Base-by-base conservation (phyloP, 2,888 invertebrate species). In the Atherix ibis region DNA sequence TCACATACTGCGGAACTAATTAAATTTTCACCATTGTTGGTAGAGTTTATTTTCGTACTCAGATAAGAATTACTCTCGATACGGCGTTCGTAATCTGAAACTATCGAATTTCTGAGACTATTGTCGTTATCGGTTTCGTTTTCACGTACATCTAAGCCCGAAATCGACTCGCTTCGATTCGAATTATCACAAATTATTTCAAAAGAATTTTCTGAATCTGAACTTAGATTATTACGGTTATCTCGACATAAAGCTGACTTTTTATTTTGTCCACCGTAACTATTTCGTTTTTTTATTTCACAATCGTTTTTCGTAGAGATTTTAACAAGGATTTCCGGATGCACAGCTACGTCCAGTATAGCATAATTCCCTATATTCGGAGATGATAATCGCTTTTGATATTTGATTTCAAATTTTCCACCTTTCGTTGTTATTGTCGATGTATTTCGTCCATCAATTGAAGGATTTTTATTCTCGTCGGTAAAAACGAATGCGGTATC, bases 401-500 rank as follows among this genome's bases (percentile, higher is more conserved):
- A 47, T 19, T 49, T 48, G 5, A 53, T 46, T 40, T 51, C 50
- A 16, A 43, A 27, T 5, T 48, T 40, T 30, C 46, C 46, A 13
- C 49, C 51, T 36, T 47, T 46, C 8, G 47, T 49, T 1, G 49
- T 46, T 4, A 42, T 48, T 34, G 51, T 46, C n/a, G 47, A 38
- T 14, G 26, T 19, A 13, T 26, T n/a, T 18, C 36, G 31, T 22
- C 40, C 35, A 37, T 40, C 16, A 29, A 25, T 25, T 36, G 39
- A 4, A 4, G 52, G 48, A 41, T 51, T 50, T 31, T 51, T 52
- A 39, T 54, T 53, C 34, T 49, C 50, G 34, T 53, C 49, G n/a
- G 54, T 53, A 24, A 54, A 54, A 10, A 53, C 45, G 29, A 50
- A 50, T 18, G 50, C 43, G 2, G 51, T 54, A 30, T 54, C 54